Conservation (phyloP, 2,888 invertebrate species). For the Antitype chi region DNA sequence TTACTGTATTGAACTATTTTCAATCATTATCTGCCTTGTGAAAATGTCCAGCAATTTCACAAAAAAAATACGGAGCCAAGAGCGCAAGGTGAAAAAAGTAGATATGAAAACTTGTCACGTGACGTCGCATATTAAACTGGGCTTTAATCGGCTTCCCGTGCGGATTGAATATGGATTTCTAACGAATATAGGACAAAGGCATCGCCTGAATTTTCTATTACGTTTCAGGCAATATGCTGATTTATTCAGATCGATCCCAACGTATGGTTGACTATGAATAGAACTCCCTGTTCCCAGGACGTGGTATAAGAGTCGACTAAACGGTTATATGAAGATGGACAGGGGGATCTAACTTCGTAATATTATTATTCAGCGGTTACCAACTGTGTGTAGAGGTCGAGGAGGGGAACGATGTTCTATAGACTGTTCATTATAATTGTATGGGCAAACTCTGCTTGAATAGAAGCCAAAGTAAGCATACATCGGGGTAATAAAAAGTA, state of each 20-base stretch:
- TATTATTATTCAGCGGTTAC: conserved; percentile 26
- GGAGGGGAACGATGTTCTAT: conserved; percentile 11
- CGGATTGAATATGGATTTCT: conserved; percentile 47
- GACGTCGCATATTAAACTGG: conserved; percentile 33
- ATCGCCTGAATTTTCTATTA: neutral
- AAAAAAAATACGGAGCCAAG: neutral
- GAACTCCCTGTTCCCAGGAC: conserved; percentile 5
- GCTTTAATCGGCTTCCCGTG: neutral
- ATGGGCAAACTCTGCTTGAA: neutral
- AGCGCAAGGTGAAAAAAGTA: neutral
- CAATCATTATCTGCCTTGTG: neutral
- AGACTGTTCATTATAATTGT: neutral
- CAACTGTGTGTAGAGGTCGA: conserved; percentile 32
- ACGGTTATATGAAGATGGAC: conserved; percentile 51
- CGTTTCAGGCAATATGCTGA: conserved; percentile 23
- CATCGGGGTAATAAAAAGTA: neutral
- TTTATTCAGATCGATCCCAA: conserved; percentile 52
- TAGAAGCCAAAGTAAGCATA: neutral
- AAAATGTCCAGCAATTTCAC: neutral
- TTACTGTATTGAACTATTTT: neutral
- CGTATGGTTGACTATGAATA: conserved; percentile 47
- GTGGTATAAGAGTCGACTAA: conserved; percentile 27
- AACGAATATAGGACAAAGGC: conserved; percentile 34
- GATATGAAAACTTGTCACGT: neutral
- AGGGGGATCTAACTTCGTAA: conserved; percentile 38